Percentiles rank a stretch among this genome's conserved stretches.
These are phyloP conservation scores for Nerophis ophidion DNA, from an alignment of 2,113 vertebrate genomes.

Conservation along the genomic window DNA sequence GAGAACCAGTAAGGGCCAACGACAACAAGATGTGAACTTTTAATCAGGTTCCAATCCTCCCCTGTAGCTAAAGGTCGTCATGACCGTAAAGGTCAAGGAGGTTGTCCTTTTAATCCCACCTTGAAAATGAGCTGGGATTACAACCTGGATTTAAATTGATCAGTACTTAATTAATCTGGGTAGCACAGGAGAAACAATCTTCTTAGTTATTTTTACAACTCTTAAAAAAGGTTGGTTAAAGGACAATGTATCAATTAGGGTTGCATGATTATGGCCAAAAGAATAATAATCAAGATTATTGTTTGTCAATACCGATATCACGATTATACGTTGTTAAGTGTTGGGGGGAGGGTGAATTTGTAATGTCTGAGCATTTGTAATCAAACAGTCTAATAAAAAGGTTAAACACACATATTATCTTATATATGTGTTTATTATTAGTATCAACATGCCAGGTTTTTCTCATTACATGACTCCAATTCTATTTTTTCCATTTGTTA, in stretches of 20 bases:
- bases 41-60: slow-evolving; percentile 47
- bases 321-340: no score
- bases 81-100: slow-evolving; percentile 38
- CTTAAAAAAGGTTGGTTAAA: slow-evolving; percentile 5
- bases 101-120: slow-evolving; percentile 44
- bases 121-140: slow-evolving; percentile 56
- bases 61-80: slow-evolving; percentile 36
- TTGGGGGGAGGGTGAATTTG: no score
- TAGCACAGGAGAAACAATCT: slow-evolving; percentile 23
- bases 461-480: no score
- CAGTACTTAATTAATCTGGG: slow-evolving; percentile 26
- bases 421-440: no score
- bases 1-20: slow-evolving; percentile 30
- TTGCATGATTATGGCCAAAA: no score
- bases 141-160: slow-evolving; percentile 39
- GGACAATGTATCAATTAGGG: slow-evolving; percentile 36
- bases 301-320: slow-evolving; percentile 21
- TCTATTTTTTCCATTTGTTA: no score
- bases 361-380: no score
- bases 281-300: no score
- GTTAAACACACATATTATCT: no score
- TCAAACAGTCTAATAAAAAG: no score
- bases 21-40: slow-evolving; percentile 37
- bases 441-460: no score
- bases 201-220: slow-evolving; percentile 10